phyloP scores from a whole-genome alignment of 2,888 invertebrate species.

The Galeopsomyia nigrocyanea region DNA sequence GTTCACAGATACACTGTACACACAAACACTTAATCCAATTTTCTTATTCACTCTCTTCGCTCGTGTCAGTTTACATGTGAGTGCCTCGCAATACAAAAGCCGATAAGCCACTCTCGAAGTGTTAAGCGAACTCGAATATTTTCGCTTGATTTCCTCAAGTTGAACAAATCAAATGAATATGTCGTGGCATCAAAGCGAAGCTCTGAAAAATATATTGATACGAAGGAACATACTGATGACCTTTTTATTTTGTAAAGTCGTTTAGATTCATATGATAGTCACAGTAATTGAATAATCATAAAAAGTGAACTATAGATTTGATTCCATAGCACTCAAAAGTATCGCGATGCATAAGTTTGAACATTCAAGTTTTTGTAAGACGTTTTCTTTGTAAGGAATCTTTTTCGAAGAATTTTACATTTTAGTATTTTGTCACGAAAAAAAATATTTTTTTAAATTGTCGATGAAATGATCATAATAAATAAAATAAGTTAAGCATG shows the following conservation, averaged over 20 bases:
- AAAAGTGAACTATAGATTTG: too few species aligned
- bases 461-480: background rate
- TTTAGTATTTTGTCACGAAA: too few species aligned
- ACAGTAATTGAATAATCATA: background rate
- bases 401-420: too few species aligned
- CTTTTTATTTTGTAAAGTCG: slow-evolving; percentile 23
- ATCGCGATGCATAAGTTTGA: too few species aligned
- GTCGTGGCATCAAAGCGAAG: slow-evolving; percentile 21
- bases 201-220: slow-evolving; percentile 24
- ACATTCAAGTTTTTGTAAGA: too few species aligned
- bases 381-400: too few species aligned
- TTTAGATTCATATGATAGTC: slow-evolving; percentile 30
- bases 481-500: background rate
- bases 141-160: background rate
- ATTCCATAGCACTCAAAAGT: too few species aligned
- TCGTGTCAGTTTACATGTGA: background rate
- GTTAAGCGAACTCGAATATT: background rate
- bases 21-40: slow-evolving; percentile 7
- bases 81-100: slow-evolving; percentile 16
- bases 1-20: slow-evolving; percentile 2
- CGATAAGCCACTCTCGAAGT: slow-evolving; percentile 29
- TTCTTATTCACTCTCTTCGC: background rate
- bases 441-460: background rate
- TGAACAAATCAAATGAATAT: slow-evolving; percentile 1
- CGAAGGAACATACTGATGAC: slow-evolving; percentile 38